Evolutionary conservation across 2,797 vertebrate species (phyloP), one percentile per base, ranked within the genome.

Genomic region (Poecilia gillii): DNA sequence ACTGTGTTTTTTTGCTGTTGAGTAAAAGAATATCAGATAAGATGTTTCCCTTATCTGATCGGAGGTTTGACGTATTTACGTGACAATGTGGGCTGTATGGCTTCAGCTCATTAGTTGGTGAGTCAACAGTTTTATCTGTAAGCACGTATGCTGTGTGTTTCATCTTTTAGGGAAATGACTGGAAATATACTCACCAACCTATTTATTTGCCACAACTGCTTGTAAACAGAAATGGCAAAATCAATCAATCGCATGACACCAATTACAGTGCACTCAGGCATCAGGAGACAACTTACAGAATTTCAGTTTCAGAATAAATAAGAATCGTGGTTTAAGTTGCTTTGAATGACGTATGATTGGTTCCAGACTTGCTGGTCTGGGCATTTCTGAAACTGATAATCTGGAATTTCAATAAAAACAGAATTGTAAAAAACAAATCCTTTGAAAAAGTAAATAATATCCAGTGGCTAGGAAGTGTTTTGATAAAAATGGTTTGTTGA

Each of bases 1-100:
- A 79, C 72, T 74, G 57, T 82, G 80, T 88, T 75, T 80, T 80
- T 83, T 73, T 87, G 55, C 74, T 80, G 77, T 84, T 16, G 70
- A 87, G 86, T 80, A 77, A 77, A 77, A 77, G 70, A 78, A 83
- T 71, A 79, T 77, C 49, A 25, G 49, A 51, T 51, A 23, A 53
- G 49, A 59, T 74, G 71, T 28, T 33, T 11, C 7, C 23, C 3
- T 66, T 39, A 39, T 66, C 16, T 66, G 33, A 66, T 41, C 6
- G 1, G 39, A 23, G 39, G 64, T 68, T 11, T 68, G 18, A 68
- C 9, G 1, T 36, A 41, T 68, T 11, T 43, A 43, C 25, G 9
- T 70, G 39, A 66, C 64, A 39, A 20, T 18, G 33, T 66, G 36
- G 18, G 36, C 12, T 23, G 64, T 9, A 39, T 3, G 1, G 64